Base-by-base conservation (phyloP, 2,888 invertebrate species). In the Idaea biselata region DNA sequence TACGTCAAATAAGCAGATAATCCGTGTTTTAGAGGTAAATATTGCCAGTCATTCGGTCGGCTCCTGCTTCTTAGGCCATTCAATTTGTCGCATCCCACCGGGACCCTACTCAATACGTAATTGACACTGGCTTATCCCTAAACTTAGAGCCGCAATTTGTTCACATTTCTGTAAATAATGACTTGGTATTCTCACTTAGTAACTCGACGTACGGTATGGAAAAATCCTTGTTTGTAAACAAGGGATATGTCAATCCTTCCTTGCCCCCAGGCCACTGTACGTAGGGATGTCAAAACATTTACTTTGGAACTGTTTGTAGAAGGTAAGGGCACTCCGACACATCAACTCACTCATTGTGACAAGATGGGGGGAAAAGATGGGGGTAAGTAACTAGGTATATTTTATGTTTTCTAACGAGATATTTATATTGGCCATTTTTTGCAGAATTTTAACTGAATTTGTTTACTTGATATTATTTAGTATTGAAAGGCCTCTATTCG, bases 101-200 rank as follows among this genome's bases (percentile, higher is more conserved):
- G 73, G 79, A 89, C 91, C 89, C 89, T 90, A 81, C 87, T 89
- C 89, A 90, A 86, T 88, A 78, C 82, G 84, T 90, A 90, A 90
- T 89, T 90, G 89, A 90, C 89, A 88, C 82, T 81, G 82, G 89
- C 86, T 89, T 89, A 90, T 87, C 88, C 86, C 81, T 76, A 74
- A 85, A 88, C 79, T 88, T 84, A 82, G 84, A 84, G 77, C 82
- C 84, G 82, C 88, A 86, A 87, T 89, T 88, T 87, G 86, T 89
- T 86, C 86, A 81, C 82, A 83, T 81, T 82, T 82, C 77, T 81
- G 76, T 81, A 80, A 82, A 81, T 81, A 80, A 81, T 81, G 82
- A 79, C 76, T 81, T 74, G 78, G 77, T 75, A 77, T 80, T 80
- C 80, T 73, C 71, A 78, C 73, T 74, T 68, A 66, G 73, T 76